A percentile compares a stretch with the other conserved stretches of the same genome.
These are phyloP conservation scores for Zygaena filipendulae DNA, from an alignment of 2,888 invertebrate species.

Conservation along the genomic window DNA sequence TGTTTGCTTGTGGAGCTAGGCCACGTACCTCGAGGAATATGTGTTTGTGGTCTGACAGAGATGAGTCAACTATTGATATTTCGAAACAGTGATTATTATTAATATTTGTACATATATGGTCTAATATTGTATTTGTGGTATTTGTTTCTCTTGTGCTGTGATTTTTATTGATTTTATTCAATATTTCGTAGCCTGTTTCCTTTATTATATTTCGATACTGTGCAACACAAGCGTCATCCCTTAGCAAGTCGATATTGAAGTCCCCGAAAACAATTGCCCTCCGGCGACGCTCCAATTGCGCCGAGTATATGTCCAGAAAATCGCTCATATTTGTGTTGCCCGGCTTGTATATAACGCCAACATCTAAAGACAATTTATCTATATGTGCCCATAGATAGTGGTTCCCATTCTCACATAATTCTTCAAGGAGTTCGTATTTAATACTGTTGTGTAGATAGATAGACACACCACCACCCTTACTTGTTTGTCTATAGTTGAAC, in stretches of 20 bases:
- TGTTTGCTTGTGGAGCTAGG: slow-evolving; percentile 2
- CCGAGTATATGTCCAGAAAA: slow-evolving; percentile 10
- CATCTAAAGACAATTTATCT: slow-evolving; percentile 11
- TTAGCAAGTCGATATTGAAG: slow-evolving; percentile 10
- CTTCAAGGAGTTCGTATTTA: slow-evolving; percentile 12
- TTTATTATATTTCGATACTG: slow-evolving; percentile 5
- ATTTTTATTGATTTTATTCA: slow-evolving; percentile 9
- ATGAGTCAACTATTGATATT: slow-evolving; percentile 15
- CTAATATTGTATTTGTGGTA: slow-evolving; percentile 13
- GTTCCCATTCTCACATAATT: slow-evolving; percentile 14
- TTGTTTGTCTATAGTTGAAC: slow-evolving; percentile 6
- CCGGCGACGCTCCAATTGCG: slow-evolving; percentile 9
- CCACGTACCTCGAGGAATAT: slow-evolving; percentile 13
- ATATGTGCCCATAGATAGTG: slow-evolving; percentile 20
- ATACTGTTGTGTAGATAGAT: slow-evolving; percentile 2
- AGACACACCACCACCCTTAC: slow-evolving; percentile 4
- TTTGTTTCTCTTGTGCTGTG: slow-evolving; percentile 13
- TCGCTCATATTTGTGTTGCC: slow-evolving; percentile 8
- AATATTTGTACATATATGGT: slow-evolving; percentile 14
- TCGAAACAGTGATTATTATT: slow-evolving; percentile 6
- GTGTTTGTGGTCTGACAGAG: slow-evolving; percentile 17
- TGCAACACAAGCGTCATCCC: neutral
- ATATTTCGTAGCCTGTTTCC: slow-evolving; percentile 9
- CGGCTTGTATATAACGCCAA: slow-evolving; percentile 13
- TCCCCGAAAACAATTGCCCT: slow-evolving; percentile 12